Percentiles rank a stretch among this genome's conserved stretches.
Conservation (phyloP, 2,113 vertebrate species). For the Brienomyrus brachyistius region DNA sequence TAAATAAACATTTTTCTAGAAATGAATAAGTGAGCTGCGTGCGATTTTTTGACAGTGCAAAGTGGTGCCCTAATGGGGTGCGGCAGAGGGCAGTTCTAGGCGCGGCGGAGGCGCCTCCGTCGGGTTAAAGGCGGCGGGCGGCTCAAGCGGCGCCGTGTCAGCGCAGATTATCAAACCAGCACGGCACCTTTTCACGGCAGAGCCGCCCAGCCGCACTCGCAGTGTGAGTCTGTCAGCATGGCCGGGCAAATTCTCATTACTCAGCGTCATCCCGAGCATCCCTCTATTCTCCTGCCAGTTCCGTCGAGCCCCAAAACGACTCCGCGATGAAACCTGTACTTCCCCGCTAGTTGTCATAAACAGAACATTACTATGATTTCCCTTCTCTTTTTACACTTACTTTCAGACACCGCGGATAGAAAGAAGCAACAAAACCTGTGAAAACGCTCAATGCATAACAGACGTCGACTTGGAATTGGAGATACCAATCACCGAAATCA, state of each 20-base stretch:
- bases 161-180: slow-evolving; percentile 1
- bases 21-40: neutral
- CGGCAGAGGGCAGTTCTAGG: neutral
- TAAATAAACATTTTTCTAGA: neutral
- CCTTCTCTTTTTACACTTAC: neutral
- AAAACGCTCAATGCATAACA: neutral
- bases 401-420: neutral
- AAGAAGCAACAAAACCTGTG: neutral
- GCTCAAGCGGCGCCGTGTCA: slow-evolving; percentile 7
- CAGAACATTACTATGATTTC: neutral
- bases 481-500: neutral
- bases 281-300: neutral
- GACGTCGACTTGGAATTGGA: neutral
- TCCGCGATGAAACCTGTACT: neutral
- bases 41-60: neutral
- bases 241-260: slow-evolving; percentile 9
- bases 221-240: slow-evolving; percentile 18
- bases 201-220: neutral
- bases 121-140: slow-evolving; percentile 1
- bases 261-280: neutral
- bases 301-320: neutral
- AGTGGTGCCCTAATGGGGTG: neutral
- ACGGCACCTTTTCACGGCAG: neutral
- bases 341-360: slow-evolving; percentile 5
- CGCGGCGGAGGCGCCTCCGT: neutral